These are phyloP conservation scores for Carposina sasakii DNA, from an alignment of 1,140 invertebrate species.

Conservation along the genomic window DNA sequence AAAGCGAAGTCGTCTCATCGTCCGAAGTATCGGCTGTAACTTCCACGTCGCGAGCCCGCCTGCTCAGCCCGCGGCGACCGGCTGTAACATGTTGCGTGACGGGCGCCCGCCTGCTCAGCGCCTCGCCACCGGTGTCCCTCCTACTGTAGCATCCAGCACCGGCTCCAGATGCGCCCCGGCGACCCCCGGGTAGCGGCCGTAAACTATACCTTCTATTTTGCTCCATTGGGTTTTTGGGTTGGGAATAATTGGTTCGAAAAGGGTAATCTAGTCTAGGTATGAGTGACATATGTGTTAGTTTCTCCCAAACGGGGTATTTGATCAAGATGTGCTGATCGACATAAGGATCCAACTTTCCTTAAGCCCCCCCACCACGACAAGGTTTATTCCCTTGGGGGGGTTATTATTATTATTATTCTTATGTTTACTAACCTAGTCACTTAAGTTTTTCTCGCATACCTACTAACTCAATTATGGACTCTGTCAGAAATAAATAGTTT, in stretches of 20 bases:
- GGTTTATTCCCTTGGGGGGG: conserved; percentile 1
- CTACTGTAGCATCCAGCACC: conserved; percentile 6
- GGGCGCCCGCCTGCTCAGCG: not conserved
- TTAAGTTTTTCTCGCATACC: too few relatives aligned
- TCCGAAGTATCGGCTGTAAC: not conserved
- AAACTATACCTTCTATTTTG: conserved; percentile 1
- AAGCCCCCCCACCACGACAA: conserved; percentile 4
- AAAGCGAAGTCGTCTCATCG: not conserved
- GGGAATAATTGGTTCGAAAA: not conserved
- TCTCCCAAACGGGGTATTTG: not conserved
- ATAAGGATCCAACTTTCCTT: not conserved
- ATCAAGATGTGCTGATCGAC: not conserved
- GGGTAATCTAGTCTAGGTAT: not conserved
- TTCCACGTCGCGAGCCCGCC: not conserved
- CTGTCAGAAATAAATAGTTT: too few relatives aligned
- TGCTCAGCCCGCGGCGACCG: not conserved
- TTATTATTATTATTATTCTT: conserved; percentile 4
- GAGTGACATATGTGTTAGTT: not conserved
- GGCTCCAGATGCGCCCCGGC: conserved; percentile 12
- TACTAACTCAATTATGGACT: too few relatives aligned
- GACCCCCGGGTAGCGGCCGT: conserved; percentile 9
- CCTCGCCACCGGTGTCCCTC: not conserved
- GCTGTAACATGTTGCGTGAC: not conserved
- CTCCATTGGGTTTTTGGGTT: not conserved
- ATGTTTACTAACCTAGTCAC: not conserved